These are phyloP conservation scores for Labeo rohita DNA, from an alignment of 2,113 vertebrate genomes.

Conservation along the genomic window DNA sequence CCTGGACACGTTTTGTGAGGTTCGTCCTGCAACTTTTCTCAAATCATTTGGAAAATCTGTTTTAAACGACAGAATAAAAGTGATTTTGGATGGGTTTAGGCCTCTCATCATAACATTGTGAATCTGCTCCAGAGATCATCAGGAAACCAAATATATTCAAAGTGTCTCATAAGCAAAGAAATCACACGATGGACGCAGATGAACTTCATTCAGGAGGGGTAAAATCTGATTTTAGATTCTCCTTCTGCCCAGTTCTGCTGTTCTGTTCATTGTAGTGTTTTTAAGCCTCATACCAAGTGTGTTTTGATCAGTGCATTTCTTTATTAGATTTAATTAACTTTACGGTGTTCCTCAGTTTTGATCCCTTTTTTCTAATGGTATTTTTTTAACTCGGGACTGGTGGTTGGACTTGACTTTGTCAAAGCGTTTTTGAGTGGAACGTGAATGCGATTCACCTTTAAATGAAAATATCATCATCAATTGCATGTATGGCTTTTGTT, in stretches of 20 bases:
- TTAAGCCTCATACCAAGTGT: not conserved
- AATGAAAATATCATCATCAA: not conserved
- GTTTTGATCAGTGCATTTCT: not conserved
- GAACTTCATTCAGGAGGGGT: too few relatives aligned
- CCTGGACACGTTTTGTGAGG: not conserved
- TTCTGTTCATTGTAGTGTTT: not conserved
- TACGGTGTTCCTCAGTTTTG: not conserved
- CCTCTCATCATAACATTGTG: not conserved
- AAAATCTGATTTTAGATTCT: not conserved
- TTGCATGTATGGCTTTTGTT: not conserved
- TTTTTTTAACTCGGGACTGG: not conserved
- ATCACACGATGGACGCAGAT: not conserved
- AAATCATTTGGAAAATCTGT: not conserved
- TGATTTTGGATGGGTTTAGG: not conserved
- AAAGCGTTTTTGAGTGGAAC: not conserved
- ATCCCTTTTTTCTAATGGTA: not conserved
- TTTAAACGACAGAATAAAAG: not conserved
- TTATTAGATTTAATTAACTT: not conserved
- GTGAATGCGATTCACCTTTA: not conserved
- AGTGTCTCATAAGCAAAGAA: not conserved
- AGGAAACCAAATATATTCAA: not conserved
- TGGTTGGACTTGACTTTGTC: not conserved
- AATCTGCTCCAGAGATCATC: not conserved
- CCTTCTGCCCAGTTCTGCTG: not conserved
- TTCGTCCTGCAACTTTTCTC: not conserved